These are phyloP conservation scores for Cyclopterus lumpus DNA, from an alignment of 2,797 vertebrate species.

Conservation along the genomic window DNA sequence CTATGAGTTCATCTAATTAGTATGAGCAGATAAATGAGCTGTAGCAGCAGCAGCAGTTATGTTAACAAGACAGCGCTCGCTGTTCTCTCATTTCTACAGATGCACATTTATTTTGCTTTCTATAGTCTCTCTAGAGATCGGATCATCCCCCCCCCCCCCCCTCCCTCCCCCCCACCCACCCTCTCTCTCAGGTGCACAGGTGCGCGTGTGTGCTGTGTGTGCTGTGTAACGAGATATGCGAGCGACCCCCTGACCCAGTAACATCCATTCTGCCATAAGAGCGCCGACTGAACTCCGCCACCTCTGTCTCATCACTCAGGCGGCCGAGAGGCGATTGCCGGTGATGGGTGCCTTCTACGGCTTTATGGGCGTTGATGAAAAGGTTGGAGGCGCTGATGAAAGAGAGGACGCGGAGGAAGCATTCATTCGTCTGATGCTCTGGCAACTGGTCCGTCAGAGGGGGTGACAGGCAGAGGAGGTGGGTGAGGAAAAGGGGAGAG, in stretches of 20 bases:
- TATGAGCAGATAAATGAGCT: constrained; percentile 53
- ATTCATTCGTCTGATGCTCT: constrained; percentile 78
- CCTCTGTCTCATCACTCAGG: constrained; percentile 78
- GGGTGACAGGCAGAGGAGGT: constrained; percentile 24
- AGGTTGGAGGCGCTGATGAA: constrained; percentile 79
- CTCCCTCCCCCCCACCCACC: no score
- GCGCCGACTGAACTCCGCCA: constrained; percentile 70
- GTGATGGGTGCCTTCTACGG: constrained; percentile 72
- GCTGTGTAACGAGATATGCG: constrained; percentile 70
- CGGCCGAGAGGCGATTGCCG: constrained; percentile 73
- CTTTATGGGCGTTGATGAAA: constrained; percentile 80
- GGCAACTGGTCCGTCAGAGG: constrained; percentile 60
- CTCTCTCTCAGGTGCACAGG: constrained; percentile 24
- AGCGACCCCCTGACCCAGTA: constrained; percentile 74
- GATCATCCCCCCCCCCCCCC: no score
- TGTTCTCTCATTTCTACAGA: constrained; percentile 3
- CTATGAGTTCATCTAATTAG: constrained; percentile 49
- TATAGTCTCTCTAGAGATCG: background rate
- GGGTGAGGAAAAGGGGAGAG: background rate
- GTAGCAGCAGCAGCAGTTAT: constrained; percentile 23
- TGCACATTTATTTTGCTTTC: background rate
- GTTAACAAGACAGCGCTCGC: constrained; percentile 33
- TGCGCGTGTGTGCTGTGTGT: constrained; percentile 41
- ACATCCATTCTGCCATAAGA: constrained; percentile 73
- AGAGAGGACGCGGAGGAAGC: constrained; percentile 68